phyloP scores from a whole-genome alignment of 2,888 invertebrate genomes.

The Thyatira batis region DNA sequence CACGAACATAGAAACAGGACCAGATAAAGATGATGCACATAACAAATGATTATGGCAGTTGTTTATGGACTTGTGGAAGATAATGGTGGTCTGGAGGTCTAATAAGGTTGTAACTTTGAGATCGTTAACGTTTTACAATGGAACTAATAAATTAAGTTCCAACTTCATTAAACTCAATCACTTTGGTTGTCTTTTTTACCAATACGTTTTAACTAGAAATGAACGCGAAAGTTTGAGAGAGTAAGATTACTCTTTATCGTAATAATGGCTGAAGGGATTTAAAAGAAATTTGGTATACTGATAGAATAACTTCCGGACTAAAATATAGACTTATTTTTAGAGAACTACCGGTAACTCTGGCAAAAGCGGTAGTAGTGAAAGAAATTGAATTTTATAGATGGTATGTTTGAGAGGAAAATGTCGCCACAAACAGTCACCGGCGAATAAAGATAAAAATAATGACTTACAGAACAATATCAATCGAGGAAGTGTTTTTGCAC shows the following conservation, averaged over 20 bases:
- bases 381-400: too few species aligned
- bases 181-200: background rate
- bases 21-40: background rate
- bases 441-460: background rate
- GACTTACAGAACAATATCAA: background rate
- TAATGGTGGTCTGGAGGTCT: background rate
- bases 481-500: background rate
- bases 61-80: background rate
- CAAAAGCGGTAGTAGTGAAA: too few species aligned
- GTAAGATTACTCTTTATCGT: too few species aligned
- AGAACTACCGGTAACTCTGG: too few species aligned
- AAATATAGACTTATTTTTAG: too few species aligned
- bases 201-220: too few species aligned
- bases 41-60: background rate
- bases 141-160: background rate
- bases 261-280: too few species aligned
- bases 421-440: too few species aligned
- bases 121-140: constrained; percentile 2
- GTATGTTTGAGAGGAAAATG: too few species aligned
- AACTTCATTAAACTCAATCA: background rate
- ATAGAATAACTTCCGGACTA: too few species aligned
- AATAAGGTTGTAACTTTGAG: constrained; percentile 2
- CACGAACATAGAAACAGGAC: background rate
- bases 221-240: too few species aligned
- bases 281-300: too few species aligned